Base-by-base conservation (phyloP, 2,797 vertebrate genomes). In the Cirrhinus molitorella region DNA sequence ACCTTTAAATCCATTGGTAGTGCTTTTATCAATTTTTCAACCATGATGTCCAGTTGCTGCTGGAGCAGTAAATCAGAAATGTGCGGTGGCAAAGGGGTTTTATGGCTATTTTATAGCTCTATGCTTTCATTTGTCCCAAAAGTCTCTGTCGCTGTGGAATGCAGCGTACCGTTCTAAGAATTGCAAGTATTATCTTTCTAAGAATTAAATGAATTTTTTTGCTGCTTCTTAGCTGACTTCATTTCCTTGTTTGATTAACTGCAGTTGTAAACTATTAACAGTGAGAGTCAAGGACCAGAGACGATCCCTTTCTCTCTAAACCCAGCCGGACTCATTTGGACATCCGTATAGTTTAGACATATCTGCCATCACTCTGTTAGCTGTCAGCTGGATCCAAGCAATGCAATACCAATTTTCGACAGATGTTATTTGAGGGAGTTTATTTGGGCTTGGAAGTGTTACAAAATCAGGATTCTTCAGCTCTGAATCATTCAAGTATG, bases 381-480 rank as follows among this genome's bases (percentile, higher is more conserved):
- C 51, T 84, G 51, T 82, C 84, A 80, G 51, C 63, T 55, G 68
- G 75, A 68, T 73, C 49, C 65, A 78, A 43, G 79, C 79, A 78
- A 70, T 28, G 59, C 71, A 76, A 59, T 80, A 65, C 47, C 51
- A 74, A 43, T 79, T 68, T 65, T 81, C 19, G 19, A 68, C 84
- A 83, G 73, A 77, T 86, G 76, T 79, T 81, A 25, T 82, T 74
- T n/a, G 53, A 83, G 45, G 79, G 70, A 84, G 57, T 81, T 82
- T 83, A 74, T 87, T 67, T 76, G 79, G 57, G 59, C 79, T 84
- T 70, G n/a, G 80, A 63, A 76, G 28, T 63, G 79, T 51, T 68
- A 45, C 31, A 74, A 55, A 68, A 80, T 78, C 59, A 68, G 57
- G 71, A 75, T 85, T 84, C 43, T 81, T 78, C 34, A 61, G 16